Evolutionary conservation across 2,113 vertebrate genomes (phyloP), one percentile per base, ranked within the genome.

Genomic region (Crotophaga sulcirostris): DNA sequence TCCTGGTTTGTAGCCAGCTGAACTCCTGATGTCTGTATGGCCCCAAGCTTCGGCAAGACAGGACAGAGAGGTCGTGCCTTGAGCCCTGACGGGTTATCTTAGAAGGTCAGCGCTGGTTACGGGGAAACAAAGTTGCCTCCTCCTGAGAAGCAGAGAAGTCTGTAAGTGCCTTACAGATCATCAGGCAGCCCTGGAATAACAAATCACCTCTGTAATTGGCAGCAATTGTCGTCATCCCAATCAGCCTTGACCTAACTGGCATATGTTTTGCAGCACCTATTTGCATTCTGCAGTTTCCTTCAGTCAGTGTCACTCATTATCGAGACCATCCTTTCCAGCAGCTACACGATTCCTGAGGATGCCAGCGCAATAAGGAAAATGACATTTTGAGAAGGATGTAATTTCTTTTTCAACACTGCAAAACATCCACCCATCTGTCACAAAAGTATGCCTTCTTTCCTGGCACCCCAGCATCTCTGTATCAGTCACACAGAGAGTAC

Each of bases 341-440:
- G 77, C 72, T 64, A 40, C 4, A 3, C 5, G 0, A 16, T 4
- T 9, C 74, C 82, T 5, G 10, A 54, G 68, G 25, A 73, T 93
- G 92, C 89, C 92, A 96, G 63, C 2, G 1, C 51, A 67, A 76
- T 84, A 56, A 69, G 52, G 49, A 89, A 84, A 96, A 77, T 89
- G 93, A 72, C 83, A 92, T 76, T 96, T 87, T 83, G 80, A 92
- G 81, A 84, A 72, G 73, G 74, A 77, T 73, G 82, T 96, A 2
- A 87, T 77, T 94, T 93, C 66, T 92, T 83, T 92, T 84, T 87
- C 91, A 93, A 91, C 84, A 81, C 81, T 90, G 38, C 74, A 89
- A 96, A 97, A 94, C 87, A 93, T 96, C 90, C 90, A 93, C 93
- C 92, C 94, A 93, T 96, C 91, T 95, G 93, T 94, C 92, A 95